Evolutionary conservation across 2,113 vertebrate species (phyloP).

Genomic region (Lamprologus ornatipinnis): DNA sequence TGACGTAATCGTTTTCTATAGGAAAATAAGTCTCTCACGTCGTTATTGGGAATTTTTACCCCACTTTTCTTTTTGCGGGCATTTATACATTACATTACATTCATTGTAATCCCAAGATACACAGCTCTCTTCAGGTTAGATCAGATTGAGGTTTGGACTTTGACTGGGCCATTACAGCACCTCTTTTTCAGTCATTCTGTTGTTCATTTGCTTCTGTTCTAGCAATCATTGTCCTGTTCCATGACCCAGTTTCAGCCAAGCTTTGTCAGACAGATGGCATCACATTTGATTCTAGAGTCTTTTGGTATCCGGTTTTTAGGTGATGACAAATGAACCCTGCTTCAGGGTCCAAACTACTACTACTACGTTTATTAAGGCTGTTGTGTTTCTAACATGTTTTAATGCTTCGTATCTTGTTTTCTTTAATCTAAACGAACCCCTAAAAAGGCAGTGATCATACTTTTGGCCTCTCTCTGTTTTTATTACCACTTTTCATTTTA

Average conservation of each 20-base stretch:
- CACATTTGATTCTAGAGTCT: not conserved
- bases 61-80: not conserved
- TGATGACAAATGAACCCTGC: not conserved
- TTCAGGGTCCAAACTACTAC: not conserved
- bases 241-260: not conserved
- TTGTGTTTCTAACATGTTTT: not conserved
- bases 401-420: not conserved
- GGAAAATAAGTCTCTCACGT: not conserved
- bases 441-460: not conserved
- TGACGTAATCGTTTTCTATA: not conserved
- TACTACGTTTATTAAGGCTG: not conserved
- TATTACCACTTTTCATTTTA: not conserved
- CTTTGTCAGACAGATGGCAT: not conserved
- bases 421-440: not conserved
- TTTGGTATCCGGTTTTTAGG: rapidly evolving
- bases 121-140: not conserved
- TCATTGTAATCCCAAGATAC: too few relatives aligned
- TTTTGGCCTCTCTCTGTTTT: not conserved
- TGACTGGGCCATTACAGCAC: not conserved
- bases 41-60: not conserved
- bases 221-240: not conserved
- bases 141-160: not conserved
- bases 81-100: not conserved
- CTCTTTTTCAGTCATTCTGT: not conserved
- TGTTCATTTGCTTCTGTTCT: not conserved